Conservation (phyloP, 2,888 invertebrate genomes). For the Caenorhabditis japonica region DNA sequence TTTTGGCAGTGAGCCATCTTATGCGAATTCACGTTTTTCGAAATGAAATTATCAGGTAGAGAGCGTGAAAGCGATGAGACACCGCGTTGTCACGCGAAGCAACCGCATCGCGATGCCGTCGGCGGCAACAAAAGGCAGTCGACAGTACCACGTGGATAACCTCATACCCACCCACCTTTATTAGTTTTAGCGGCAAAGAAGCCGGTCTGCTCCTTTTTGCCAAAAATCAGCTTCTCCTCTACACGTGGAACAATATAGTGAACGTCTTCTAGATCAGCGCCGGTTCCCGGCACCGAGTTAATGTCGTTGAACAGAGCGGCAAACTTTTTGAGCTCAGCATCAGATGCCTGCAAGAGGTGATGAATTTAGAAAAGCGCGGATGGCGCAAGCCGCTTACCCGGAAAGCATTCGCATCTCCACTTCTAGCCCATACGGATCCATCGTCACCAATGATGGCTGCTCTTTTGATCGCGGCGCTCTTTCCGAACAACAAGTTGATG, state of each 20-base stretch:
- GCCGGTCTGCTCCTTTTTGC: slow-evolving; percentile 76
- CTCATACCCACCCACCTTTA: too few relatives aligned
- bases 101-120: too few relatives aligned
- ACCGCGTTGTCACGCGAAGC: too few relatives aligned
- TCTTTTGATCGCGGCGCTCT: slow-evolving; percentile 67
- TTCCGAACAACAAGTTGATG: slow-evolving; percentile 64
- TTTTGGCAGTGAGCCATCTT: too few relatives aligned
- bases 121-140: too few relatives aligned
- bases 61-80: too few relatives aligned
- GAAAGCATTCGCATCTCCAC: slow-evolving; percentile 57
- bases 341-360: slow-evolving; percentile 68
- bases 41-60: too few relatives aligned
- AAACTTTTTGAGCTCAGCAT: slow-evolving; percentile 71
- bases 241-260: slow-evolving; percentile 77
- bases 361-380: not conserved
- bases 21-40: too few relatives aligned
- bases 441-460: slow-evolving; percentile 75
- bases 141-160: too few relatives aligned
- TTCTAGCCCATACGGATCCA: slow-evolving; percentile 74
- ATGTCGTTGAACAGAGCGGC: slow-evolving; percentile 69
- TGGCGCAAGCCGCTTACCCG: slow-evolving; percentile 6
- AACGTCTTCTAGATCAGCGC: slow-evolving; percentile 70
- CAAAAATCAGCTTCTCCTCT: slow-evolving; percentile 77
- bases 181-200: slow-evolving; percentile 76
- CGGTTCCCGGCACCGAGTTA: slow-evolving; percentile 60